Conservation (phyloP, 92 coral and sea anemone genomes). For the Virgularia gustaviana region DNA sequence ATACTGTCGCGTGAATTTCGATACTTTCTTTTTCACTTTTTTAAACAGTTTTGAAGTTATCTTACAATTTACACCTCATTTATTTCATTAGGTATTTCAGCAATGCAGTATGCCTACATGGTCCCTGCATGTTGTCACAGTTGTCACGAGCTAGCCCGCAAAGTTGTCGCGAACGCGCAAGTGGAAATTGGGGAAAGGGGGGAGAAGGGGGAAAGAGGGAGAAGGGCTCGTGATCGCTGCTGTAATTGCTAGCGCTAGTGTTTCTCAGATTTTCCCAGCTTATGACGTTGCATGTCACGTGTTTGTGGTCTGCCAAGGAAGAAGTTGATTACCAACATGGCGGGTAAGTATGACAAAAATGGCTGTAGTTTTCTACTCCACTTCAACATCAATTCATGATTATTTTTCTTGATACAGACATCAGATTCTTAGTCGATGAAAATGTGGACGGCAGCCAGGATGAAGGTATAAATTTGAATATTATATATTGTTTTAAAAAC, state of each 20-base stretch:
- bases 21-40: too few relatives aligned
- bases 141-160: too few relatives aligned
- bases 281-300: slow-evolving; percentile 92
- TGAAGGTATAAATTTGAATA: slow-evolving; percentile 62
- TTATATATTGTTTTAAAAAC: neutral
- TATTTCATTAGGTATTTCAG: too few relatives aligned
- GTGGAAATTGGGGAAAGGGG: too few relatives aligned
- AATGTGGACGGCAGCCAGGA: slow-evolving; percentile 80
- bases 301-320: slow-evolving; percentile 50
- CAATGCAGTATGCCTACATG: too few relatives aligned
- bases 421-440: slow-evolving; percentile 83
- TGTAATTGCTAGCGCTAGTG: neutral
- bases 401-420: slow-evolving; percentile 67
- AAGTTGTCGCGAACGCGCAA: neutral
- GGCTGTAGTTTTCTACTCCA: slow-evolving; percentile 52
- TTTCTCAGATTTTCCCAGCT: neutral
- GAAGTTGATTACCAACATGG: slow-evolving; percentile 81
- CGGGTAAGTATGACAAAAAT: slow-evolving; percentile 89
- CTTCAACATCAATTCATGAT: slow-evolving; percentile 43
- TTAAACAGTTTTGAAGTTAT: too few relatives aligned
- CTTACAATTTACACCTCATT: too few relatives aligned
- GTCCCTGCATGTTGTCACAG: too few relatives aligned
- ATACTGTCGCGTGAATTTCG: too few relatives aligned
- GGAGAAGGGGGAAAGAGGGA: too few relatives aligned
- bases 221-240: neutral